Evolutionary conservation across 2,888 invertebrate species (phyloP), one percentile per base, ranked within the genome.

Genomic region (Malachius bipustulatus): DNA sequence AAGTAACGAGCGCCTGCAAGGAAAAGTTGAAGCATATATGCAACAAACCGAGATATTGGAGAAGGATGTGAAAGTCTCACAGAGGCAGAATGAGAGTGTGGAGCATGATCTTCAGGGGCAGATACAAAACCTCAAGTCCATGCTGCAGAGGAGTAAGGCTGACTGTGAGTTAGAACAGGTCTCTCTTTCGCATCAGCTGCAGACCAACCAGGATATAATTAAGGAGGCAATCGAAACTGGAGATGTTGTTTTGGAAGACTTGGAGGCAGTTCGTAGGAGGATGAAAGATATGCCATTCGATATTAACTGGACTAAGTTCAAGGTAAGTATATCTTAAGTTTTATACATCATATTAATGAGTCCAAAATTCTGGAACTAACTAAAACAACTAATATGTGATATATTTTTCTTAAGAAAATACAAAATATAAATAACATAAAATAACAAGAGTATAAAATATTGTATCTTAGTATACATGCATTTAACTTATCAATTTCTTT

Each of bases 1-100:
- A 39, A 56, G 52, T 35, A 60, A 59, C 35, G 51, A 57, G 34
- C 50, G 49, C 32, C 37, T 59, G 12, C 48, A 57, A 16, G 37
- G 34, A 1, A 57, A 53, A 43, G 31, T 55, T 4, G 48, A 47
- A 11, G 31, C 39, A 3, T 33, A 49, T 12, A 35, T 47, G 3
- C 43, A 43, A 14, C 50, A 53, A 44, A 39, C 57, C 4, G 51
- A 52, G 30, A 38, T 44, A 16, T 43, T 57, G 9, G 58, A 62
- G 41, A 45, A 46, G 3, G 50, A 52, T 30, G 19, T 57, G 2
- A 40, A 43, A n/a, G 45, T 46, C 12, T 40, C 51, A 4, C 51
- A 56, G 41, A 50, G 48, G 26, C 49, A 55, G 32, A 51, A 50
- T 37, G 44, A 44, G 4, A 40, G 39, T 30, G 41, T 59, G 34